phyloP scores from a whole-genome alignment of 2,888 invertebrate species.

The Scaptodrosophila latifasciaeformis region DNA sequence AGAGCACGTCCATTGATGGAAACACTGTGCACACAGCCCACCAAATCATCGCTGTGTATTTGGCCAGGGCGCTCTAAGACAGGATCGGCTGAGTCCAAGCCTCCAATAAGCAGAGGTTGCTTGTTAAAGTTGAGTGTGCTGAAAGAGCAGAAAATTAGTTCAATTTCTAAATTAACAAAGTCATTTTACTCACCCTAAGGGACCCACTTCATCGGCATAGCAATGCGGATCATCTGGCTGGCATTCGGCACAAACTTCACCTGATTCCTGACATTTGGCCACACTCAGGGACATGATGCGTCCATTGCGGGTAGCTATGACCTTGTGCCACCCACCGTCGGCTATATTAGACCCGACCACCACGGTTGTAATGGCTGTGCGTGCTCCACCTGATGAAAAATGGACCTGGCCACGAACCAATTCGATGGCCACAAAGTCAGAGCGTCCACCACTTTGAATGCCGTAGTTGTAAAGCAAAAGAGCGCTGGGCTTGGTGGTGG shows the following conservation, averaged over 20 bases:
- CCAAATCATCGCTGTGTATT: constrained; percentile 92
- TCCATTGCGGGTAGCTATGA: constrained; percentile 93
- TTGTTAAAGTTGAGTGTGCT: constrained; percentile 94
- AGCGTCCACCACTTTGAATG: constrained; percentile 88
- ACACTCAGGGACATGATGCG: constrained; percentile 90
- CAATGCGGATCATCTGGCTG: constrained; percentile 87
- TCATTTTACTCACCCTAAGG: constrained; percentile 84
- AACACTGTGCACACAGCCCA: constrained; percentile 95
- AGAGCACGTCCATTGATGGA: constrained; percentile 89
- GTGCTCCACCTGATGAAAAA: constrained; percentile 92
- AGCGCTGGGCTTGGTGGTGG: constrained; percentile 90
- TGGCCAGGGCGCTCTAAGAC: constrained; percentile 92
- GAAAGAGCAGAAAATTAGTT: constrained; percentile 73
- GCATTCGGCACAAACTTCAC: constrained; percentile 90
- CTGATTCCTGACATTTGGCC: constrained; percentile 88
- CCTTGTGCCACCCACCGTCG: constrained; percentile 93
- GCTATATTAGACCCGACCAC: constrained; percentile 82
- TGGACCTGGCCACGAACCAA: constrained; percentile 87
- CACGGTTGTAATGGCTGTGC: constrained; percentile 90
- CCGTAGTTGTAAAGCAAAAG: constrained; percentile 95
- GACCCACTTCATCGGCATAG: constrained; percentile 90
- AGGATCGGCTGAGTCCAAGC: constrained; percentile 88
- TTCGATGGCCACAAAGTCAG: constrained; percentile 95
- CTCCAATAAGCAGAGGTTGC: constrained; percentile 89
- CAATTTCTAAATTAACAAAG: background rate